Conservation (phyloP, 2,888 invertebrate genomes). For the Acrocyrtus sp. region DNA sequence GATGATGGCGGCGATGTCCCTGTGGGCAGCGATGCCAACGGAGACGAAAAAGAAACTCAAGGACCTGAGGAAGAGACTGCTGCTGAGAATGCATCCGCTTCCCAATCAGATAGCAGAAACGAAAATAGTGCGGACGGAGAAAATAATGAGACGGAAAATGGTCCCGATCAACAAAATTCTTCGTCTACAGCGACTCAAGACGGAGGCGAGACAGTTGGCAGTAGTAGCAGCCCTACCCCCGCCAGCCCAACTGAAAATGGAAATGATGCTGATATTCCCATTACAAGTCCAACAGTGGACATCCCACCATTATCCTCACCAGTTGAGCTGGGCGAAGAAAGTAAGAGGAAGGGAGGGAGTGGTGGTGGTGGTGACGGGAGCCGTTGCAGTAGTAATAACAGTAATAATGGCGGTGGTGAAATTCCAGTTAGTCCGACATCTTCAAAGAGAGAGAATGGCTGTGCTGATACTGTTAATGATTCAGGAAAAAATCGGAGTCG, state of each 20-base stretch:
- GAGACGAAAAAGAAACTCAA: constrained; percentile 22
- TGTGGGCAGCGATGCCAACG: constrained; percentile 3
- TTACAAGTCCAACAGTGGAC: constrained; percentile 7
- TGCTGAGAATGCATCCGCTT: constrained; percentile 11
- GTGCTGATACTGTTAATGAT: constrained; percentile 8
- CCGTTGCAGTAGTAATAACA: no score
- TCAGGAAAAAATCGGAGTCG: constrained; percentile 20
- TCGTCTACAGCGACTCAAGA: constrained; percentile 18
- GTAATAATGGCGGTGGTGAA: constrained; percentile 9
- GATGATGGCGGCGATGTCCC: constrained; percentile 9
- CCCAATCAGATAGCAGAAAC: constrained; percentile 12
- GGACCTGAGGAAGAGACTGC: constrained; percentile 29
- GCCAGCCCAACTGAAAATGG: constrained; percentile 10
- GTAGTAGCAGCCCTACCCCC: constrained; percentile 7
- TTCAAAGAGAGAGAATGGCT: no score
- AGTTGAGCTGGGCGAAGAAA: background rate
- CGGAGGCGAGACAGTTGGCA: no score
- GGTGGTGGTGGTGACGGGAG: constrained; percentile 6
- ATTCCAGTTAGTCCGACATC: background rate
- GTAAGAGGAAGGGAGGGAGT: background rate
- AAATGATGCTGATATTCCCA: constrained; percentile 13
- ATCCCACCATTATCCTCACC: constrained; percentile 11
- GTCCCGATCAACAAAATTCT: constrained; percentile 13
- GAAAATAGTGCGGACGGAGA: constrained; percentile 26
- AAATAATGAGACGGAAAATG: constrained; percentile 43